Evolutionary conservation across 2,113 vertebrate genomes (phyloP), one percentile per base, ranked within the genome.

Genomic region (Proteles cristata): DNA sequence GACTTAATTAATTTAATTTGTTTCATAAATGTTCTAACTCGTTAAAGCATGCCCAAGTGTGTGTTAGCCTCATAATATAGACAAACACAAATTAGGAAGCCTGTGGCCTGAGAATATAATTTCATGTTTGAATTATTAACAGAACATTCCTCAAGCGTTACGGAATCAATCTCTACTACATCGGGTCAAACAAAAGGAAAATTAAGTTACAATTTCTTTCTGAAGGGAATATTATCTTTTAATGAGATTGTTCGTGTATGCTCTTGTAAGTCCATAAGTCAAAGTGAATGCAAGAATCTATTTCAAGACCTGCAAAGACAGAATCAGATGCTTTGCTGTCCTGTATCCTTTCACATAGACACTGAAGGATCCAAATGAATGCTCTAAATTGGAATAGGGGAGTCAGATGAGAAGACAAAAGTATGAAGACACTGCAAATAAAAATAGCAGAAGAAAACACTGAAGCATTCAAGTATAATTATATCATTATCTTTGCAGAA

Each of bases 21-120:
- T 79, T 90, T 98, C 90, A 98, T 98, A 98, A 98, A 98, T 96
- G 97, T 19, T 0, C 90, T 9, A 91, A 97, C 98, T 79, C 66
- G 97, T 98, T 21, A 2, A 97, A 98, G 97, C 98, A 86, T 1
- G 98, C 88, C 7, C 3, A 90, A 77, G 96, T 39, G 14, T 84
- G 53, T 86, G 84, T 55, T 90, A 93, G 79, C 25, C 65, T 89
- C 69, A 89, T 91, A 85, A 91, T 95, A 97, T 74, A 90, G 93
- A 98, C 86, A 96, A 87, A 66, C 10, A 74, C 33, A 91, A 97
- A 90, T 95, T 28, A 83, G 61, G 53, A 96, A 82, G 71, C 66
- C 90, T 88, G 39, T 91, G 77, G 53, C 28, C 55, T 97, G 53
- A 88, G 55, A 95, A 23, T 77, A 85, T 35, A 96, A 91, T 63